phyloP scores from a whole-genome alignment of 2,113 vertebrate genomes.

The Lamprotornis superbus region DNA sequence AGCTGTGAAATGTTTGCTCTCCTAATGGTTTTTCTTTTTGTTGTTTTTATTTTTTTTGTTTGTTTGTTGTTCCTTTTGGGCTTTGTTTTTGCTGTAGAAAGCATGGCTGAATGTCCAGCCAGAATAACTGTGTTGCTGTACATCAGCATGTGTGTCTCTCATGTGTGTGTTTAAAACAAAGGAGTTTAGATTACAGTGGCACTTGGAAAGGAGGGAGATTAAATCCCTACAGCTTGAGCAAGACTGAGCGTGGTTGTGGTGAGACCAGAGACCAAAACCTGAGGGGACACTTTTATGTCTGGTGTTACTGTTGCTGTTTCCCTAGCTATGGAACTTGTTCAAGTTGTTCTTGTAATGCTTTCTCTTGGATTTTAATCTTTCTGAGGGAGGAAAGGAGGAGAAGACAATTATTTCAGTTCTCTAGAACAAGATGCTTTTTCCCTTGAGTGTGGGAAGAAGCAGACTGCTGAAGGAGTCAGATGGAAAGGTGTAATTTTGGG shows the following conservation, averaged over 20 bases:
- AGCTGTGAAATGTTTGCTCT: neutral
- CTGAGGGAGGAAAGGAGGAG: neutral
- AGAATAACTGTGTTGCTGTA: neutral
- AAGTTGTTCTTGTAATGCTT: neutral
- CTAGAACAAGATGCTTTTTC: neutral
- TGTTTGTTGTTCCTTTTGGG: neutral
- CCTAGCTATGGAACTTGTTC: neutral
- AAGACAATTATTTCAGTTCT: neutral
- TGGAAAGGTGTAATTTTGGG: neutral
- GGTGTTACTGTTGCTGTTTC: neutral
- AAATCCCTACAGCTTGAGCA: neutral
- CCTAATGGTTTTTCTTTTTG: neutral
- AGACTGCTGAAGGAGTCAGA: neutral
- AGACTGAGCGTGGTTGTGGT: neutral
- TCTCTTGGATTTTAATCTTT: neutral
- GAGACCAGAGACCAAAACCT: neutral
- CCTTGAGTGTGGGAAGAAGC: neutral
- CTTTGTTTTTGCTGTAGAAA: neutral
- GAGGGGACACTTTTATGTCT: neutral
- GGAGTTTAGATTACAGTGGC: neutral
- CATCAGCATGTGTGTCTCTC: rapidly evolving
- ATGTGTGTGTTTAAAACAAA: neutral
- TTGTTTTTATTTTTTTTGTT: neutral
- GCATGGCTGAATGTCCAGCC: neutral
- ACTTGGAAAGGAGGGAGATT: neutral